Base-by-base conservation (phyloP, 2,113 vertebrate genomes). In the Thomomys bottae region DNA sequence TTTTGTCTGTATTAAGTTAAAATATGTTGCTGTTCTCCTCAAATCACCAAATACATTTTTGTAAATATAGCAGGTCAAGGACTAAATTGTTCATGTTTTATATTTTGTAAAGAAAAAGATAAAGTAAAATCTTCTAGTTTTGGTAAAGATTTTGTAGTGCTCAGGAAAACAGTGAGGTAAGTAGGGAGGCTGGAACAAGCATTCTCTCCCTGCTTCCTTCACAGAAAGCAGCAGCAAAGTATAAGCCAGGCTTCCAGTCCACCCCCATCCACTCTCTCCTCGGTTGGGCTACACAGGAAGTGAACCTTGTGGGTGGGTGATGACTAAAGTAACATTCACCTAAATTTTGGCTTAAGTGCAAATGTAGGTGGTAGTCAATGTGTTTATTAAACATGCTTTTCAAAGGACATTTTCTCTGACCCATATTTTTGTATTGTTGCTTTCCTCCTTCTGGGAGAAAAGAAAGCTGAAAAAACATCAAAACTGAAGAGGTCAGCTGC, bases 381-480 rank as follows among this genome's bases (percentile, higher is more conserved):
- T 5, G 45, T 40, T 54, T 88, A 72, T 61, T 73, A 30, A 78
- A 68, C 36, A 92, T 24, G 10, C n/a, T 97, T 32, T 95, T 91
- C 82, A 71, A 88, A 54, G 42, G 21, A 7, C 28, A n/a, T 11
- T 0, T 81, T 90, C 89, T 88, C 67, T 83, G 8, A 32, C 36
- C 11, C 24, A 73, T 4, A 24, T 3, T 40, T 83, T 18, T 63
- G 54, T 59, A 8, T 67, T 36, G 26, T 67, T 36, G 26, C 42
- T 32, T n/a, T 76, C 17, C 8, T 7, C 17, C 80, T 83, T 67
- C 68, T 66, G 34, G 76, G 30, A 79, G 23, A 93, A 95, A 84
- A 68, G 76, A 90, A 97, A 97, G 72, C 63, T 96, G 88, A 92
- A 90, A 96, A 97, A 96, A 93, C 40, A 94, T 66, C 0, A 84